phyloP scores from a whole-genome alignment of 2,888 invertebrate species.

The Drosophila mayaguana region DNA sequence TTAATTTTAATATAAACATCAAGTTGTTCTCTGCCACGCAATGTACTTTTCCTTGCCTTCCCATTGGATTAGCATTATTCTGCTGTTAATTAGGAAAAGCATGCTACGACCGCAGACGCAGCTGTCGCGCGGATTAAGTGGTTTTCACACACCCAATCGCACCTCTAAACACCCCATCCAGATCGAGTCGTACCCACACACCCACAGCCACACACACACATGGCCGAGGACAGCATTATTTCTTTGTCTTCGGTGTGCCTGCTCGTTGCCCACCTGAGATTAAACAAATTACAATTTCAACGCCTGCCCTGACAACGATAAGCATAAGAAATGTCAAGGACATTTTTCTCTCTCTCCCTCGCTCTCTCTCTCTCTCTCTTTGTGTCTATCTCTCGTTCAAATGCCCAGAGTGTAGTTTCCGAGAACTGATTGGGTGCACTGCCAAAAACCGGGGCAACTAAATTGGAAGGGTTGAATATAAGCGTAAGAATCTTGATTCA shows the following conservation, averaged over 20 bases:
- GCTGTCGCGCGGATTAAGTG: constrained; percentile 57
- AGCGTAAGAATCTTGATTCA: not conserved
- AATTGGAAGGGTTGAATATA: not conserved
- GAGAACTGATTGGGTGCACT: constrained; percentile 31
- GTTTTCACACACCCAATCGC: constrained; percentile 21
- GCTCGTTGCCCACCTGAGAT: constrained; percentile 64
- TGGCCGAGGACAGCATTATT: constrained; percentile 8
- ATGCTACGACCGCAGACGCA: constrained; percentile 36
- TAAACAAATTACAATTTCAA: constrained; percentile 79
- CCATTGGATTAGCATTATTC: constrained; percentile 58
- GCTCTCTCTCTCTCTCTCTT: not conserved
- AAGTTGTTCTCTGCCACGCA: constrained; percentile 35
- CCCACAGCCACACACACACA: not conserved
- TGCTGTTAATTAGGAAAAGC: constrained; percentile 63
- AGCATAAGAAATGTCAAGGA: constrained; percentile 80
- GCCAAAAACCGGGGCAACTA: not conserved
- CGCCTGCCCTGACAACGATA: constrained; percentile 77
- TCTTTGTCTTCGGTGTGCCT: constrained; percentile 28
- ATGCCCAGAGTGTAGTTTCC: constrained; percentile 16
- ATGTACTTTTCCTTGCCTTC: constrained; percentile 8
- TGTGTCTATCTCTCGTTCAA: not conserved
- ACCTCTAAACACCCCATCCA: not conserved
- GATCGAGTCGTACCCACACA: constrained; percentile 34
- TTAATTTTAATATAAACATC: constrained; percentile 75
- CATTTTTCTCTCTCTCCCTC: constrained; percentile 56